phyloP scores from a whole-genome alignment of 2,113 vertebrate species.

The Tonatia bakeri region DNA sequence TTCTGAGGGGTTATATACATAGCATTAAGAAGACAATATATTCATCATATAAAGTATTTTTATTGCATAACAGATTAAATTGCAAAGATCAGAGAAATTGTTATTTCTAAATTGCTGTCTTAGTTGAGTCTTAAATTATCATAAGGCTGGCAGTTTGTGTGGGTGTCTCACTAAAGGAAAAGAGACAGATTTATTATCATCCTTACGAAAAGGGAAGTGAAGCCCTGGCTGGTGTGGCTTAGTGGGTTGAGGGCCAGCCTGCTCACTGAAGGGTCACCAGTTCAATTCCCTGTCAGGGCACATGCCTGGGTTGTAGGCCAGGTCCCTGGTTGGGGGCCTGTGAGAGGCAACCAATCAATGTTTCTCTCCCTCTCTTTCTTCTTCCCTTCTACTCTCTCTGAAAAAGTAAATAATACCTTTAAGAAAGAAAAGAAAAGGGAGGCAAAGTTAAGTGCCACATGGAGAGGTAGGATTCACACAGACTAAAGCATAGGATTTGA shows the following conservation, averaged over 20 bases:
- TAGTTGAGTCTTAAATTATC: slow-evolving; percentile 32
- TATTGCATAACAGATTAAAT: slow-evolving; percentile 48
- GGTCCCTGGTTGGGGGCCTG: too few relatives aligned
- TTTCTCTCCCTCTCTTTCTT: neutral
- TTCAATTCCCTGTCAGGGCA: neutral
- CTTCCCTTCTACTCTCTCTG: neutral
- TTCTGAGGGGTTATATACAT: neutral
- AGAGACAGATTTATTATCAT: neutral
- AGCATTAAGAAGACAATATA: neutral
- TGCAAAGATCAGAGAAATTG: slow-evolving; percentile 41
- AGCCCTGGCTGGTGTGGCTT: neutral
- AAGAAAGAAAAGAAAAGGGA: neutral
- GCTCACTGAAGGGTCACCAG: neutral
- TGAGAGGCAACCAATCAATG: neutral
- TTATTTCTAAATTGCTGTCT: slow-evolving; percentile 46
- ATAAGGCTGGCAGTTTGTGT: neutral
- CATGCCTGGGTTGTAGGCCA: too few relatives aligned
- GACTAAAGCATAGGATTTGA: neutral
- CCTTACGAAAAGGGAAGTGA: neutral
- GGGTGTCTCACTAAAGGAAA: neutral
- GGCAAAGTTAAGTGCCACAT: neutral
- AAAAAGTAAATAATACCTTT: too few relatives aligned
- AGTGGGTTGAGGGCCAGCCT: neutral
- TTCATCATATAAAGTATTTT: slow-evolving; percentile 19
- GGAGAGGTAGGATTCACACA: neutral